A percentile compares a stretch with the other conserved stretches of the same genome.
Evolutionary conservation across 2,797 vertebrate genomes (phyloP).

Genomic region (Xyrichtys novacula): DNA sequence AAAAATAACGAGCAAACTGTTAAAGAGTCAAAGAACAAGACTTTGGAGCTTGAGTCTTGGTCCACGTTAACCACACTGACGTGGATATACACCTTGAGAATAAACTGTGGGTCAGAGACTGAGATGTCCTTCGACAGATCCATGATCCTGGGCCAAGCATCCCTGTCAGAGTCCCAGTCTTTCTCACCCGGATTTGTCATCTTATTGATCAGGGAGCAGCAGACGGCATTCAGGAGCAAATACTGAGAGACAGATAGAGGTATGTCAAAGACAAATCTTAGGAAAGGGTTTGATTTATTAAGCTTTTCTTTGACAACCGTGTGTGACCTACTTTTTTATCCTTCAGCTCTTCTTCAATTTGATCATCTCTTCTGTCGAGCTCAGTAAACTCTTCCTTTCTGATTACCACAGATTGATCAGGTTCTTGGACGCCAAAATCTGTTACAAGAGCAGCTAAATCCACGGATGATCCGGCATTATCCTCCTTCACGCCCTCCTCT

Average conservation of each 20-base stretch:
- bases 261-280: no score
- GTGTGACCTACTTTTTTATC: conserved; percentile 75
- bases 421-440: conserved; percentile 28
- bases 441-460: conserved; percentile 48
- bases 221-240: conserved; percentile 85
- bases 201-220: conserved; percentile 85
- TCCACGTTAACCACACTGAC: no score
- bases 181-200: conserved; percentile 58
- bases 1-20: neutral
- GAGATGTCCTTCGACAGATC: conserved; percentile 80
- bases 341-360: conserved; percentile 63
- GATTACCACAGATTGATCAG: conserved; percentile 23
- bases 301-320: no score
- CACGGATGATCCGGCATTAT: conserved; percentile 13
- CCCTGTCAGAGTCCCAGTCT: conserved; percentile 64
- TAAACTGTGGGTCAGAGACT: conserved; percentile 86
- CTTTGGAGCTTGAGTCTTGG: no score
- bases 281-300: no score
- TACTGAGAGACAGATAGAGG: conserved; percentile 68
- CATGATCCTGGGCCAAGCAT: conserved; percentile 76
- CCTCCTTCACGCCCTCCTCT: conserved; percentile 8
- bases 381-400: conserved; percentile 75
- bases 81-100: conserved; percentile 80
- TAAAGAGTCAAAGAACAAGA: no score
- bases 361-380: conserved; percentile 43